Base-by-base conservation (phyloP, 2,888 invertebrate species). In the Hedya salicella region DNA sequence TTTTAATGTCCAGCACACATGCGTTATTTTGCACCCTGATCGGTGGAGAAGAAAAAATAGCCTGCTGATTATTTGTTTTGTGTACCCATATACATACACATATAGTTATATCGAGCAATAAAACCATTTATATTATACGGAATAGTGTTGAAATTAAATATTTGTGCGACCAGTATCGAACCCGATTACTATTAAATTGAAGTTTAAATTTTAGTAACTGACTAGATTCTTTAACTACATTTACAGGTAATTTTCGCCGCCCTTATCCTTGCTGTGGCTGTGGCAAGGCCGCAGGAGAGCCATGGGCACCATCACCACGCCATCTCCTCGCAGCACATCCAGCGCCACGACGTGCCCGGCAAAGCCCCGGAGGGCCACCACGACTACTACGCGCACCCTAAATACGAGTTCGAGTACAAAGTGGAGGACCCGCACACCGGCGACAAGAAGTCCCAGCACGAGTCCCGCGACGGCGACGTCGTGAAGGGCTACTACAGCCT, bases 371-470 rank as follows among this genome's bases (percentile, higher is more conserved):
- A 48, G 46, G 66, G 66, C 6, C 54, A 54, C 36, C 54, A 54
- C 3, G 54, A 54, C 14, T 54, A 54, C n/a, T 54, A 54, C 14
- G 82, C 91, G 1, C 79, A 90, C 80, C 92, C 91, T 70, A 87
- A 86, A 75, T 92, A 91, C 81, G 89, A 93, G 75, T 93, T 87
- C 87, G 86, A 84, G 63, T 94, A 94, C 86, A 92, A 92, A 25
- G 93, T 94, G 1, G 87, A 92, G 70, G 93, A 94, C 78, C 83
- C 89, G 17, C 92, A 93, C 81, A 93, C 93, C 78, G 93, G 93
- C 50, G 94, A 94, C 85, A 87, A 91, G 82, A 93, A 93, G 84
- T 86, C 88, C 68, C 93, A 93, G 80, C 90, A 92, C 69, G 94
- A 94, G 78, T 74, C 78, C 68, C 87, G 91, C 70, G 93, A 93